Base-by-base conservation (phyloP, 2,888 invertebrate species). In the Polia nebulosa region DNA sequence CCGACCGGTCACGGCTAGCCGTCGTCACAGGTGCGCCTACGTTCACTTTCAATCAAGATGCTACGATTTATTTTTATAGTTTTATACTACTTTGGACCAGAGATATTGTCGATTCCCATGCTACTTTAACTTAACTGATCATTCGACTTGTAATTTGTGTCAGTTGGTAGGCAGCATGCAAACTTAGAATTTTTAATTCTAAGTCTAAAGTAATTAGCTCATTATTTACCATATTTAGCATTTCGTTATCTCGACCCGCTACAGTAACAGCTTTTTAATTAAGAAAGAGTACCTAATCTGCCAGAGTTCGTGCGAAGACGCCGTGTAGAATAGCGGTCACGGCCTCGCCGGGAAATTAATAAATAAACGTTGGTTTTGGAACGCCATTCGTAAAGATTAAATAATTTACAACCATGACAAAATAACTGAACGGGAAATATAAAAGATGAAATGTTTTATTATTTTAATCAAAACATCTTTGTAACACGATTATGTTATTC, bases 31-130 rank as follows among this genome's bases (percentile, higher is more conserved):
- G 94, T 93, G 94, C 92, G 90, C 87, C 87, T 85, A 85, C 93
- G 87, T 93, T 94, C 94, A 94, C 94, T 95, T 94, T 95, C 95
- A 84, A 91, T 90, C 83, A 85, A 85, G 88, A 88, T 88, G 89
- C 84, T 87, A 85, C 89, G 78, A 89, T 89, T 89, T 89, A 86
- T 88, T 89, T 89, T 89, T 89, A 88, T 89, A 84, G 85, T 86
- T 86, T 85, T 76, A 76, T 61, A 67, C 81, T 74, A 79, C 76
- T 82, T 81, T 72, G 47, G 57, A 51, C 34, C 44, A 51, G 64
- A 65, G 71, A 72, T 55, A 64, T 57, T 61, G 64, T 62, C 62
- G 55, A 65, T 78, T 80, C 74, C 68, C 72, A 81, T 76, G 67
- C 71, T 78, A 52, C 51, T 70, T 75, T 74, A 47, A 52, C 51